Evolutionary conservation across 2,113 vertebrate species (phyloP).

Genomic region (Daboia siamensis): DNA sequence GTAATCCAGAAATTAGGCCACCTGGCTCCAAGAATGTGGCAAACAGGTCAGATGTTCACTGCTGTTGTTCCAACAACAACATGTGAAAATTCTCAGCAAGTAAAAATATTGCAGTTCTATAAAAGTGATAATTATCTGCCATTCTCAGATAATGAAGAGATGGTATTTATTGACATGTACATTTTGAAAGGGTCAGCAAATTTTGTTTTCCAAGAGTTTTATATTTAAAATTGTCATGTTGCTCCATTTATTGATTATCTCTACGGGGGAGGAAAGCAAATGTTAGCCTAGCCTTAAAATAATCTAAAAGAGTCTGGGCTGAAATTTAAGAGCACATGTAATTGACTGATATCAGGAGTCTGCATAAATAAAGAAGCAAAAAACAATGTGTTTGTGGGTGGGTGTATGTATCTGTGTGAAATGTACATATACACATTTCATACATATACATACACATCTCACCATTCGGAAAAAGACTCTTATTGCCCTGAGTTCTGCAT

Average conservation of each 20-base stretch:
- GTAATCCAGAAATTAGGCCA: background rate
- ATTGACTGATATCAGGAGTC: slow-evolving; percentile 35
- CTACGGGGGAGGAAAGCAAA: slow-evolving; percentile 53
- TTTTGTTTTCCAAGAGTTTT: slow-evolving; percentile 39
- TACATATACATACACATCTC: slow-evolving; percentile 39
- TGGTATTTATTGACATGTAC: slow-evolving; percentile 12
- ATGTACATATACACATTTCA: background rate
- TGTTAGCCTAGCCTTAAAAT: slow-evolving; percentile 55
- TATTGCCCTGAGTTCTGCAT: slow-evolving; percentile 30
- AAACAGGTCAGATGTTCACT: background rate
- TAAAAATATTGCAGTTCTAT: slow-evolving; percentile 29
- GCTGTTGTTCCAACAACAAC: background rate
- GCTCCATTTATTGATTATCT: background rate
- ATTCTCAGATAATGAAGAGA: slow-evolving; percentile 20
- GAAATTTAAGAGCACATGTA: slow-evolving; percentile 22
- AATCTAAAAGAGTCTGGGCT: slow-evolving; percentile 25
- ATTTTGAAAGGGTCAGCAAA: slow-evolving; percentile 37
- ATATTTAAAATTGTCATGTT: slow-evolving; percentile 46
- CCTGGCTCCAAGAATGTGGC: background rate
- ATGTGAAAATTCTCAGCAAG: slow-evolving; percentile 3
- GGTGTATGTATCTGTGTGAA: background rate
- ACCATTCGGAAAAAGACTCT: slow-evolving; percentile 41
- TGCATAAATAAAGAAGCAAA: slow-evolving; percentile 57
- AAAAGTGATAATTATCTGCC: slow-evolving; percentile 35
- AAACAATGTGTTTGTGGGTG: slow-evolving; percentile 26